Percentiles rank a stretch among this genome's conserved stretches.
Conservation (phyloP, 2,797 vertebrate genomes). For the Heteromormyrus szaboi region DNA sequence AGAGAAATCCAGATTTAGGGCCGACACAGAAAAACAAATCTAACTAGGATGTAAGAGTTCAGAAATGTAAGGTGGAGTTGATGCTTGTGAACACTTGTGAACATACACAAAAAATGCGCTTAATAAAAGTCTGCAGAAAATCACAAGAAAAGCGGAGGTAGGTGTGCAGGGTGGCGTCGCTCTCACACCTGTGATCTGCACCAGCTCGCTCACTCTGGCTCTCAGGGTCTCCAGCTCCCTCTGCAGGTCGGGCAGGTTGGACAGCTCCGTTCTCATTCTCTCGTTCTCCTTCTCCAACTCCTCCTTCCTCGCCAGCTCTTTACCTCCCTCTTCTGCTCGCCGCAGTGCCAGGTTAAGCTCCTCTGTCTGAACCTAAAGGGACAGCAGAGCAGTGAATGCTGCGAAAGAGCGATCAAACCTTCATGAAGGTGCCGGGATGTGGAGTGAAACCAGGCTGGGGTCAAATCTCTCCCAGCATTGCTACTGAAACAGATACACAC, state of each 20-base stretch:
- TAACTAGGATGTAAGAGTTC: neutral
- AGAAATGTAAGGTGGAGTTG: neutral
- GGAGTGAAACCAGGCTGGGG: neutral
- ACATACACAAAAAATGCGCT: neutral
- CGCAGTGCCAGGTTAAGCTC: slow-evolving; percentile 63
- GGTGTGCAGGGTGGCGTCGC: neutral
- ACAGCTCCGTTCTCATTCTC: slow-evolving; percentile 63
- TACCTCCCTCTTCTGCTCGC: slow-evolving; percentile 52
- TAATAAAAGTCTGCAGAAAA: neutral
- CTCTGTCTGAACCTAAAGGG: slow-evolving; percentile 70
- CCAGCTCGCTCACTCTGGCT: slow-evolving; percentile 54
- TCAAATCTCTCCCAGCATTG: neutral
- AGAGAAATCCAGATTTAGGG: neutral
- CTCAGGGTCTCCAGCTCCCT: slow-evolving; percentile 66
- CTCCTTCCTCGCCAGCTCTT: slow-evolving; percentile 47
- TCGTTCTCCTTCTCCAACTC: slow-evolving; percentile 63
- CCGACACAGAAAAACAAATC: neutral
- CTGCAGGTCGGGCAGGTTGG: slow-evolving; percentile 59
- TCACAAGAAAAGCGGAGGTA: neutral
- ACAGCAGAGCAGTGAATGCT: neutral
- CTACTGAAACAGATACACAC: neutral
- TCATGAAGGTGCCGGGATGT: neutral
- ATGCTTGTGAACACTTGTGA: neutral
- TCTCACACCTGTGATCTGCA: slow-evolving; percentile 50
- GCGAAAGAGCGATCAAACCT: neutral